Evolutionary conservation across 1,140 invertebrate genomes (phyloP), one percentile per base, ranked within the genome.

Genomic region (Drosophila varians): DNA sequence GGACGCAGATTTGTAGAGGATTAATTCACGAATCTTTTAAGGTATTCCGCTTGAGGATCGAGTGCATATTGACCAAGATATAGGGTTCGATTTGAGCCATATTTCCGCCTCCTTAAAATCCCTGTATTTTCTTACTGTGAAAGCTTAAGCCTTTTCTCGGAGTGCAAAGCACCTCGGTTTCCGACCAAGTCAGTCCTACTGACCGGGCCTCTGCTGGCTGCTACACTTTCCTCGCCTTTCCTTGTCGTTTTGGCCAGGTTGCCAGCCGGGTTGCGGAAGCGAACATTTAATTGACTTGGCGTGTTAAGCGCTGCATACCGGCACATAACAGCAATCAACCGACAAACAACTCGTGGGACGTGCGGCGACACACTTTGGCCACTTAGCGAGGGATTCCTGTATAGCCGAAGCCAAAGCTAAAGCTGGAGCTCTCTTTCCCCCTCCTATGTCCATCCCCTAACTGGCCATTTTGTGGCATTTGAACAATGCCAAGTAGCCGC

Each of bases 211-310:
- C n/a, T n/a, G n/a, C n/a, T n/a, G n/a, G 26, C 26, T 36, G 34
- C 12, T 36, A 36, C 34, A 36, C 34, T 36, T 36, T 36, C 34
- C 34, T 36, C 0, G 34, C 34, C 34, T 0, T 21, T 2, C 21
- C 12, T 36, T 36, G 34, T n/a, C n/a, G 11, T 31, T 8, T 7
- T 31, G 6, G 28, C 28, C 28, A n/a, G 14, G n/a, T 38, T 5
- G 34, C 3, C n/a, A 2, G 36, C 12, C 36, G 12, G 5, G 49
- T 66, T 78, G 64, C 84, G 84, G 84, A 84, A 89, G 84, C 84
- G 26, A 80, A 80, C 66, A 74, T 89, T 89, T 89, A 89, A 89
- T 89, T 89, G 86, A 89, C 77, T 89, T 89, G 79, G 75, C 86
- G 77, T 89, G 86, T 89, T 77, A 84, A 69, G 72, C 70, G 64